Evolutionary conservation across 2,113 vertebrate genomes (phyloP), one percentile per base, ranked within the genome.

Genomic region (Strigops habroptila): DNA sequence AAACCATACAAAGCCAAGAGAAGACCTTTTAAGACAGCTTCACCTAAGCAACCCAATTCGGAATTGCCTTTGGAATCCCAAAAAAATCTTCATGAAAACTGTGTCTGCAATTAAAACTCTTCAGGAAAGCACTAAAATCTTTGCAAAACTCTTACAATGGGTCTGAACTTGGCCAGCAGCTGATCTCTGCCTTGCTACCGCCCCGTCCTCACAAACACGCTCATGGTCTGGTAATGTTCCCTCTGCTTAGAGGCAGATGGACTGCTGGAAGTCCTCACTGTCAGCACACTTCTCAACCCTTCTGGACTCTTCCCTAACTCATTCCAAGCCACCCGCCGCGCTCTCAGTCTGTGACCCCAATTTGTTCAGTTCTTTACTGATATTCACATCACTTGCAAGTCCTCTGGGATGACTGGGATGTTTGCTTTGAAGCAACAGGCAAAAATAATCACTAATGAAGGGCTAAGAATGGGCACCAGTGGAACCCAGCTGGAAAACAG

Each of bases 291-390:
- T 33, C 73, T 13, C 4, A 33, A 15, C 28, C 37, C 51, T 49
- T 12, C 2, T 0, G 39, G 76, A 64, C 57, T 92, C 48, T 28
- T 44, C 57, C 43, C 49, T 18, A 17, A 46, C 11, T 24, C 7
- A 1, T 12, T 53, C 83, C 39, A 39, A 77, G 64, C 18, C 2
- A 52, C 12, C 13, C 0, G 0, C 46, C 2, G 1, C 2, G 49
- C 55, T 37, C 79, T 23, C n/a, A 43, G 37, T 1, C 90, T 53
- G 27, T 1, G 15, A 75, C 27, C 10, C 51, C 5, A 0, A 37
- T 25, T 65, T 88, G 57, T 51, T 52, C 52, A 65, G 33, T 53
- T 86, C 70, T 76, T 87, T 85, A 18, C 62, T 7, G 17, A 1
- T n/a, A 49, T 55, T 68, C 64, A 27, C 74, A 71, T 49, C 88